These are phyloP conservation scores for Heliangelus exortis DNA, from an alignment of 2,797 vertebrate species.

Conservation along the genomic window DNA sequence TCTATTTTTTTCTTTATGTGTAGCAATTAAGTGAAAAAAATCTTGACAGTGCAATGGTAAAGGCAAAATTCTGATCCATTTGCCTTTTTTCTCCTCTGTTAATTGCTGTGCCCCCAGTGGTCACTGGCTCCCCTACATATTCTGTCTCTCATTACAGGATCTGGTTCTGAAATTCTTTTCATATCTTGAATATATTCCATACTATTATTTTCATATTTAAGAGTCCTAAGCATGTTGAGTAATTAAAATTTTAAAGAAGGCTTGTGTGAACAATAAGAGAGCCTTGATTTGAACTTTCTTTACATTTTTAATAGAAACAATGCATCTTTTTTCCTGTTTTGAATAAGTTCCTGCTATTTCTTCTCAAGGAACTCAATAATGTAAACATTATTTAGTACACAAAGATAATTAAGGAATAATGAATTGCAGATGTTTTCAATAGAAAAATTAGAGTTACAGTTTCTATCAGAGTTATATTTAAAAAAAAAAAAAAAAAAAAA, in stretches of 20 bases:
- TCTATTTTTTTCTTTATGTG: constrained; percentile 66
- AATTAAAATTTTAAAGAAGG: not conserved
- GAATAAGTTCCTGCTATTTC: not conserved
- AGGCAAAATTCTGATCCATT: constrained; percentile 39
- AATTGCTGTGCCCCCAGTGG: no score
- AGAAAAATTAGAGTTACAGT: not conserved
- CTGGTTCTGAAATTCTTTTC: not conserved
- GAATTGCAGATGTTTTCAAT: not conserved
- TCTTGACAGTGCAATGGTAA: constrained; percentile 41
- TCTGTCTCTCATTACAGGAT: not conserved
- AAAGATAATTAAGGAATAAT: not conserved
- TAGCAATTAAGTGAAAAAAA: constrained; percentile 61
- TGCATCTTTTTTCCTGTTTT: not conserved
- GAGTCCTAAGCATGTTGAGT: not conserved
- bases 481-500: not conserved
- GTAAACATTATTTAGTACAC: not conserved
- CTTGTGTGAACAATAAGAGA: not conserved
- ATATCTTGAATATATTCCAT: constrained; percentile 14
- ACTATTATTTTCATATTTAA: not conserved
- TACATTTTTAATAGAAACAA: not conserved
- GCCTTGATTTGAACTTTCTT: not conserved
- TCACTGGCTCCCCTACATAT: not conserved
- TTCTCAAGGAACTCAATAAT: not conserved
- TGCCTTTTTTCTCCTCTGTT: not conserved
- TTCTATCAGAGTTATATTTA: not conserved